Conservation (phyloP, 2,113 vertebrate genomes). For the Tiliqua scincoides region DNA sequence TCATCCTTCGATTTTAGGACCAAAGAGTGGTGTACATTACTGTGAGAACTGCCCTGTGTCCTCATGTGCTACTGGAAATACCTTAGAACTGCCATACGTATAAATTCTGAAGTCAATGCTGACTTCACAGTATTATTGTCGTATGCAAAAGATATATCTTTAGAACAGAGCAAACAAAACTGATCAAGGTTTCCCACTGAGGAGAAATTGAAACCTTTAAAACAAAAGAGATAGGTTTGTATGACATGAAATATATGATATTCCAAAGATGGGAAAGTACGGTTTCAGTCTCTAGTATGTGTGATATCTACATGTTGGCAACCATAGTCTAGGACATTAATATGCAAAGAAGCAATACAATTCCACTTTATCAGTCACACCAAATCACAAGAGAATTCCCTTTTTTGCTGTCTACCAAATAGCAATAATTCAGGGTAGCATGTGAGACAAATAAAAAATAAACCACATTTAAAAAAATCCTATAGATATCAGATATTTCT, state of each 20-base stretch:
- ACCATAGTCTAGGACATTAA: constrained; percentile 61
- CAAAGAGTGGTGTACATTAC: neutral
- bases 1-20: neutral
- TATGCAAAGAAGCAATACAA: constrained; percentile 62
- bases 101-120: neutral
- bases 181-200: constrained; percentile 27
- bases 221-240: constrained; percentile 45
- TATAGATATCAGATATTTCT: constrained; percentile 54
- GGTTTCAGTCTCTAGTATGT: constrained; percentile 55
- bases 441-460: constrained; percentile 55
- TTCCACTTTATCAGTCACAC: constrained; percentile 59
- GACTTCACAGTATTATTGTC: neutral
- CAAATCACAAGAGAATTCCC: constrained; percentile 68
- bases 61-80: neutral
- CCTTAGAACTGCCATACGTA: neutral
- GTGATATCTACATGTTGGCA: too few relatives aligned
- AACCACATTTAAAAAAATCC: constrained; percentile 54
- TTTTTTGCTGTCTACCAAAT: constrained; percentile 60
- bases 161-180: neutral
- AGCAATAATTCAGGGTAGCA: constrained; percentile 60
- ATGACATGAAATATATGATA: constrained; percentile 39
- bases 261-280: constrained; percentile 44
- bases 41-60: neutral
- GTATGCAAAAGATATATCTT: constrained; percentile 9
- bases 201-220: constrained; percentile 46